Percentiles rank a stretch among this genome's conserved stretches.
These are phyloP conservation scores for Brevimyrus niger DNA, from an alignment of 2,113 vertebrate genomes.

Conservation along the genomic window DNA sequence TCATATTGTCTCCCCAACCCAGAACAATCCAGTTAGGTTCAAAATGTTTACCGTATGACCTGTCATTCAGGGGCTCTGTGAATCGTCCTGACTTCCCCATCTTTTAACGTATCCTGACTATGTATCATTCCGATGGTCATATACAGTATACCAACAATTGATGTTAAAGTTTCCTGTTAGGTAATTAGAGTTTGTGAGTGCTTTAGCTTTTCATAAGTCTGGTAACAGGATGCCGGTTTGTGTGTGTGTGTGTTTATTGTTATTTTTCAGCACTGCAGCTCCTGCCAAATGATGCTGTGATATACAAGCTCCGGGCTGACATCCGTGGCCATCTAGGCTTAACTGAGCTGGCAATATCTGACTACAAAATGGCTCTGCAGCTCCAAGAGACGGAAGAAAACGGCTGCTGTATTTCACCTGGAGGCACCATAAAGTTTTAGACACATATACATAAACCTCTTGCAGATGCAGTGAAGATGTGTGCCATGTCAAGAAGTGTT, in stretches of 20 bases:
- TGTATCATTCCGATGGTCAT: background rate
- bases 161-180: background rate
- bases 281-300: slow-evolving; percentile 55
- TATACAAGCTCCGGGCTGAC: slow-evolving; percentile 63
- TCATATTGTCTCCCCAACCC: background rate
- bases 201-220: background rate
- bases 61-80: background rate
- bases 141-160: background rate
- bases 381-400: slow-evolving; percentile 46
- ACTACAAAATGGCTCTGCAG: slow-evolving; percentile 60
- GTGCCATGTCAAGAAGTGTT: background rate
- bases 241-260: background rate
- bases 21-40: background rate
- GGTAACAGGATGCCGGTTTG: background rate
- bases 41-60: background rate
- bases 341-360: slow-evolving; percentile 54
- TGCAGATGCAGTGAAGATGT: background rate
- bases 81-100: background rate
- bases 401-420: background rate
- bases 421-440: background rate
- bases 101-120: background rate
- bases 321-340: slow-evolving; percentile 59
- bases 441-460: background rate
- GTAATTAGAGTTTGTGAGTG: background rate
- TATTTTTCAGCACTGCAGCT: slow-evolving; percentile 57